Conservation (phyloP, 2,113 vertebrate genomes). For the Lethenteron reissneri region DNA sequence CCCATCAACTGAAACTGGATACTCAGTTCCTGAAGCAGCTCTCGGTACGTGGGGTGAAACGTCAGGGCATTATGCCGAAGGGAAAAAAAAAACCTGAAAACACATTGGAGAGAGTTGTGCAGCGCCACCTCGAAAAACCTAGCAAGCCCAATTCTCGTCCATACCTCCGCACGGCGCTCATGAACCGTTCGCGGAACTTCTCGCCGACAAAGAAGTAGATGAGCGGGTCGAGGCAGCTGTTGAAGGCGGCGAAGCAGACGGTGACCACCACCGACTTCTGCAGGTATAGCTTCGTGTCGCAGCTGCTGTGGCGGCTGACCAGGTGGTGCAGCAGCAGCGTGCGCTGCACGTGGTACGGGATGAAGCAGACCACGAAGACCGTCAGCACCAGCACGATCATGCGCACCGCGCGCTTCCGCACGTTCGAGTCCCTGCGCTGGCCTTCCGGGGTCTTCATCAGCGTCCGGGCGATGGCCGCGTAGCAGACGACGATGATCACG, state of each 20-base stretch:
- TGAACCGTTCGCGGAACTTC: constrained; percentile 15
- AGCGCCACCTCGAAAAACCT: too few relatives aligned
- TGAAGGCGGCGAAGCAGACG: constrained; percentile 22
- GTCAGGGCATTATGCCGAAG: too few relatives aligned
- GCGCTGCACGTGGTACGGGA: constrained; percentile 25
- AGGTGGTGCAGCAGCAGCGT: constrained; percentile 21
- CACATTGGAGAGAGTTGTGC: too few relatives aligned
- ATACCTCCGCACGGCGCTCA: neutral
- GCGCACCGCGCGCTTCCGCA: constrained; percentile 11
- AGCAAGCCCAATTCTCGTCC: neutral
- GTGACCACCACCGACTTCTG: constrained; percentile 20
- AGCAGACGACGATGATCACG: constrained; percentile 50
- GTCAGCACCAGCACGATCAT: constrained; percentile 20
- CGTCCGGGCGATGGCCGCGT: constrained; percentile 47
- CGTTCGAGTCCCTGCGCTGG: fast-evolving
- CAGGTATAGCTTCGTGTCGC: neutral
- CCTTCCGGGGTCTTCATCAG: constrained; percentile 24
- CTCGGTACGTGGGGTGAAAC: too few relatives aligned
- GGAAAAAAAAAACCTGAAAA: too few relatives aligned
- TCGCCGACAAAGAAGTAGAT: constrained; percentile 28
- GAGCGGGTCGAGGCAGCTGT: constrained; percentile 28
- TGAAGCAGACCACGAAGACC: constrained; percentile 28
- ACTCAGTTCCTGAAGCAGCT: too few relatives aligned
- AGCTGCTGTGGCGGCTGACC: constrained; percentile 5
- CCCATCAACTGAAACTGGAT: too few relatives aligned